These are phyloP conservation scores for Littorina saxatilis DNA, from an alignment of 1,140 invertebrate genomes.

Conservation along the genomic window DNA sequence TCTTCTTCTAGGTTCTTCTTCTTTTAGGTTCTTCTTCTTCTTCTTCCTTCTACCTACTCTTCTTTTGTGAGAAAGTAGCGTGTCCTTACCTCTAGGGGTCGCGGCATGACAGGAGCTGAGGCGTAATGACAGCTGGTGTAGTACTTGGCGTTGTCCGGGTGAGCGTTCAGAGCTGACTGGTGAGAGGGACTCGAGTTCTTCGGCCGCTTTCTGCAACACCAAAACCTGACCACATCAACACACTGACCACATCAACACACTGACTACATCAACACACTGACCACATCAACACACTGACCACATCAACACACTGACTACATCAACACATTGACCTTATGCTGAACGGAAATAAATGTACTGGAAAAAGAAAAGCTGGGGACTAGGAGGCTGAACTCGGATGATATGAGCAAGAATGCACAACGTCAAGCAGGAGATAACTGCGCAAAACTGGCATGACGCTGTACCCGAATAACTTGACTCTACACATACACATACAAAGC, in stretches of 20 bases:
- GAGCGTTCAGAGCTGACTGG: conserved; percentile 50
- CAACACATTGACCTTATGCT: neutral
- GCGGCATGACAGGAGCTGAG: conserved; percentile 40
- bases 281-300: neutral
- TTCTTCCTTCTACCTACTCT: no score
- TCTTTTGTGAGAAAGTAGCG: neutral
- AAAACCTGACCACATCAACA: neutral
- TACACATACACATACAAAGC: no score
- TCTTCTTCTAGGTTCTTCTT: no score
- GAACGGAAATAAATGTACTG: no score
- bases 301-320: neutral
- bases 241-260: neutral
- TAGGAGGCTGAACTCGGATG: no score
- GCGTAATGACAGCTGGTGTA: conserved; percentile 56
- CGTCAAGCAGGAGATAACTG: no score
- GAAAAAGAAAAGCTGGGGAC: no score
- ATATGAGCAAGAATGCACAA: no score
- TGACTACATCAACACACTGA: neutral
- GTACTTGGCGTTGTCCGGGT: conserved; percentile 46
- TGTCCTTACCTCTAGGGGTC: conserved; percentile 42
- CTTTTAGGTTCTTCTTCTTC: no score
- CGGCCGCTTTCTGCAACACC: conserved; percentile 34
- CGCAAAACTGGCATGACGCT: no score
- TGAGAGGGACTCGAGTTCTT: conserved; percentile 47
- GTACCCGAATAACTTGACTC: no score